Conservation (phyloP, 2,797 vertebrate species). For the Rhinatrema bivittatum region DNA sequence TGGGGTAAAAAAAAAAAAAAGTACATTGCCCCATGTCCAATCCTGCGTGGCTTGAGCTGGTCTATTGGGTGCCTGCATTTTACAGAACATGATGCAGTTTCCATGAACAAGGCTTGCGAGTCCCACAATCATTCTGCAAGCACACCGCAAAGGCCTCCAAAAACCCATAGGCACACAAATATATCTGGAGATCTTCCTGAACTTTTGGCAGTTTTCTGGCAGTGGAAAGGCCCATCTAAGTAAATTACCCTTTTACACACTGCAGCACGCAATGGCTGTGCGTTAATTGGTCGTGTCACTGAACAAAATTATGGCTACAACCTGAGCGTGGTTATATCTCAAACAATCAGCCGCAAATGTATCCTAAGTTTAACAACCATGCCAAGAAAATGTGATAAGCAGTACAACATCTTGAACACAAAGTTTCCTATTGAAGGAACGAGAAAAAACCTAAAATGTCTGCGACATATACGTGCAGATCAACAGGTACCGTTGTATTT, state of each 20-base stretch:
- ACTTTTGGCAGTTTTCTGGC: slow-evolving; percentile 26
- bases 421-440: no score
- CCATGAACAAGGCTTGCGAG: no score
- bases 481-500: no score
- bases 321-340: slow-evolving; percentile 15
- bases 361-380: slow-evolving; percentile 19
- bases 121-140: no score
- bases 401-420: not conserved
- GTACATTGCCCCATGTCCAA: no score
- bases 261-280: not conserved
- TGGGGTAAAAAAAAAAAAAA: no score
- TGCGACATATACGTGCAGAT: no score
- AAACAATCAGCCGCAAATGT: slow-evolving; percentile 11
- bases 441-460: no score
- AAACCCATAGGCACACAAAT: slow-evolving; percentile 23
- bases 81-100: no score
- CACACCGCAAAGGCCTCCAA: not conserved
- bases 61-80: no score
- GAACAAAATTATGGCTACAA: slow-evolving; percentile 30
- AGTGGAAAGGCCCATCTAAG: slow-evolving; percentile 32
- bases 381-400: not conserved
- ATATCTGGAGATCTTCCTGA: slow-evolving; percentile 10
- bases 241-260: slow-evolving; percentile 27
- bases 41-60: no score
- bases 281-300: slow-evolving; percentile 8